Evolutionary conservation across 2,113 vertebrate genomes (phyloP).

Genomic region (Illadopsis cleaveri): DNA sequence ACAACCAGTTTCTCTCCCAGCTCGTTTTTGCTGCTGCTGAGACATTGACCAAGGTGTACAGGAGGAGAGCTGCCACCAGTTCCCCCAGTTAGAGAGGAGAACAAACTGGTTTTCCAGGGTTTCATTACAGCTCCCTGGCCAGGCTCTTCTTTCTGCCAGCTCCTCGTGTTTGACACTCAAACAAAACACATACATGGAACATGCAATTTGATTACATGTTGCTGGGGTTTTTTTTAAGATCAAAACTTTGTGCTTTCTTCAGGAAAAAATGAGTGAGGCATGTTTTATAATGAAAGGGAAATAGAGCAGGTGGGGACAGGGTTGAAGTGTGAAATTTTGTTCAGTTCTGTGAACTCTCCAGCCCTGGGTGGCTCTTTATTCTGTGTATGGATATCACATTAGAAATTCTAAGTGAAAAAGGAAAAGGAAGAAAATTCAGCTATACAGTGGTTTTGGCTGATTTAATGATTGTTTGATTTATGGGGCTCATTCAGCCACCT

Average conservation of each 20-base stretch:
- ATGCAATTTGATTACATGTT: background rate
- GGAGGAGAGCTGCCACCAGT: background rate
- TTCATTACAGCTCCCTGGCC: background rate
- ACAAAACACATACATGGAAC: background rate
- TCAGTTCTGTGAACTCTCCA: background rate
- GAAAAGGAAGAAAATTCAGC: background rate
- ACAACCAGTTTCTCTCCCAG: background rate
- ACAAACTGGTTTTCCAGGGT: background rate
- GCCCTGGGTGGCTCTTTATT: background rate
- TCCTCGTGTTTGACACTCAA: background rate
- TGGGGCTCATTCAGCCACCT: background rate
- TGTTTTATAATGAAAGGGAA: background rate
- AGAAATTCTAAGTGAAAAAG: background rate
- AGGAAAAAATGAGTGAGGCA: background rate
- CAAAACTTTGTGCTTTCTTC: background rate
- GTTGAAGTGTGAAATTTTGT: background rate
- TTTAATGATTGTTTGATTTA: background rate
- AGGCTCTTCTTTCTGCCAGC: background rate
- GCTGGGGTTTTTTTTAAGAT: background rate
- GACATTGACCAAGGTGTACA: background rate
- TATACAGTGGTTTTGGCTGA: background rate
- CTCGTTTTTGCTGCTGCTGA: background rate
- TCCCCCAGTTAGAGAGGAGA: background rate
- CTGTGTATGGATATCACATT: background rate
- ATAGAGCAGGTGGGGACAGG: background rate